phyloP scores from a whole-genome alignment of 1,140 invertebrate genomes.

The Heliconius himera region DNA sequence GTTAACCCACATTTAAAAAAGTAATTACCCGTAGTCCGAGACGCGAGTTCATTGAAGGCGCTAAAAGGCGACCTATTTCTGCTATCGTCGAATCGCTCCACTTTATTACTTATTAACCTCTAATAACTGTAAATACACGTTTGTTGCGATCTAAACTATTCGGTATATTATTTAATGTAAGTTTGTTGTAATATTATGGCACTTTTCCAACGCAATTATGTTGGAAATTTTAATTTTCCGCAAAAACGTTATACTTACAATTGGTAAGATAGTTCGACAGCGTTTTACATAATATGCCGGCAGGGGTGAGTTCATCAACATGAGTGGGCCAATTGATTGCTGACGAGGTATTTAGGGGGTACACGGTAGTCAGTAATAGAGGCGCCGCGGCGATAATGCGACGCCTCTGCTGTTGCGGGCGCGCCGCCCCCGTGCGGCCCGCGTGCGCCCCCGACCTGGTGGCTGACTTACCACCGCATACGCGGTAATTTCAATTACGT shows the following conservation, averaged over 20 bases:
- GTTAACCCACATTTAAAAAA: constrained; percentile 73
- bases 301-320: constrained; percentile 69
- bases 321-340: constrained; percentile 58
- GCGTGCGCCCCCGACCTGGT: constrained; percentile 67
- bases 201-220: constrained; percentile 7
- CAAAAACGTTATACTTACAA: constrained; percentile 1
- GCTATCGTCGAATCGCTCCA: constrained; percentile 73
- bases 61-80: constrained; percentile 69
- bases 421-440: constrained; percentile 50
- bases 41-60: constrained; percentile 60
- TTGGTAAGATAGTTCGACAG: constrained; percentile 10
- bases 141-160: constrained; percentile 24
- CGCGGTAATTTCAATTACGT: constrained; percentile 57
- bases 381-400: constrained; percentile 75
- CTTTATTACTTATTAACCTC: constrained; percentile 42
- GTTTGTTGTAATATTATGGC: constrained; percentile 12
- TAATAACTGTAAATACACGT: constrained; percentile 34
- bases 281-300: constrained; percentile 60
- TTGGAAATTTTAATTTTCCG: neutral
- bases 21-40: constrained; percentile 61
- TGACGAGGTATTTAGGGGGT: constrained; percentile 45
- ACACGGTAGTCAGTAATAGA: constrained; percentile 60
- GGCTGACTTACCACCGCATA: constrained; percentile 65
- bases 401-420: constrained; percentile 70
- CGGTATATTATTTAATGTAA: neutral